Conservation (phyloP, 2,888 invertebrate species). For the Chelonus formosanus region DNA sequence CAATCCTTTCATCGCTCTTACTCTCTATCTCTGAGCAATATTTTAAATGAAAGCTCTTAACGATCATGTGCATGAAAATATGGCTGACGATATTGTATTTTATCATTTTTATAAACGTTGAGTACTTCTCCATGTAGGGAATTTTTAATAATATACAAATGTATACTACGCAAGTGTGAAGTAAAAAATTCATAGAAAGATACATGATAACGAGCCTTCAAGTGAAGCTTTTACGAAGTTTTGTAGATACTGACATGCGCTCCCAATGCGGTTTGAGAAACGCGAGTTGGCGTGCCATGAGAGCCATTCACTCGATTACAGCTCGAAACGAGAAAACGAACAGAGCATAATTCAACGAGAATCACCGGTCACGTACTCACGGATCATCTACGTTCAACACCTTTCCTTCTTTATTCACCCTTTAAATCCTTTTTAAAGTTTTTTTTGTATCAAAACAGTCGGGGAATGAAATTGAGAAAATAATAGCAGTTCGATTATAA, state of each 20-base stretch:
- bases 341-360: conserved; percentile 53
- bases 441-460: background rate
- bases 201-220: background rate
- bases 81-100: too few relatives aligned
- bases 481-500: background rate
- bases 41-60: too few relatives aligned
- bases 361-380: conserved; percentile 53
- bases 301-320: conserved; percentile 48
- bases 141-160: too few relatives aligned
- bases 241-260: conserved; percentile 26
- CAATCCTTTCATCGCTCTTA: too few relatives aligned
- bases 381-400: conserved; percentile 37
- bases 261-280: conserved; percentile 51
- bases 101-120: background rate
- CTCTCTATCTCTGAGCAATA: too few relatives aligned
- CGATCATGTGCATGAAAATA: too few relatives aligned
- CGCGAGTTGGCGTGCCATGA: conserved; percentile 53
- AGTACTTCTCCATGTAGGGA: background rate
- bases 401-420: conserved; percentile 11
- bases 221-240: conserved; percentile 14
- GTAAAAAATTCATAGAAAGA: background rate
- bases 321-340: conserved; percentile 53
- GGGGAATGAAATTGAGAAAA: background rate
- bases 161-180: too few relatives aligned
- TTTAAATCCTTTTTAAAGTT: conserved; percentile 3